Base-by-base conservation (phyloP, 1,140 invertebrate species). In the Oppia nitens region DNA sequence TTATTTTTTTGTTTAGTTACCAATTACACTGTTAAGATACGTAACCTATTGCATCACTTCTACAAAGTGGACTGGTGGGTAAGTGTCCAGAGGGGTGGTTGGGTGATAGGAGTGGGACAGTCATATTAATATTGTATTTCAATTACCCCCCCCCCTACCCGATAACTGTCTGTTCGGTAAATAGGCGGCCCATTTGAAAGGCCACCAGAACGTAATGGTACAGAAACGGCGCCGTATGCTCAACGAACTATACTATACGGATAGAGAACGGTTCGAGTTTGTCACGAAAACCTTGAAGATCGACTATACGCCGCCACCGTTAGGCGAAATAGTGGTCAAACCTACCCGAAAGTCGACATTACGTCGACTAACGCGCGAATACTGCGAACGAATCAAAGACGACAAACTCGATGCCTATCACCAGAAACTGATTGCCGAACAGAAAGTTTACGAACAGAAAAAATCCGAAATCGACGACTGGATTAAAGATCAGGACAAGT, bases 401-500 rank as follows among this genome's bases (percentile, higher is more conserved):
- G 47, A 59, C 45, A 57, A 59, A 17, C 49, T 59, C 17, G 47
- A 45, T 25, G 54, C 53, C 6, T 64, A 64, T 32, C 63, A 62
- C 40, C 47, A 57, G 20, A 47, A 62, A 25, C 32, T 64, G 17
- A 48, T 60, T 27, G 63, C 62, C 40, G 58, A 59, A 47, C 32
- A 54, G n/a, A 47, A 60, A 21, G 6, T 9, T 9, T 40, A 9
- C 32, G 6, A 9, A 40, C 6, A 9, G 6, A 40, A 40, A 17
- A 40, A 40, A 17, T 9, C 6, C 6, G 32, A 40, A 40, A 59
- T 52, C 26, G 51, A 60, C 23, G 49, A 55, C 1, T 60, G 57
- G 52, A 64, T 64, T 49, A 51, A 49, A 57, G 32, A 60, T 48
- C 60, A 64, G 29, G 59, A 61, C 23, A 62, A 64, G 47, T 59